Evolutionary conservation across 2,113 vertebrate genomes (phyloP), one percentile per base, ranked within the genome.

Genomic region (Apus apus): DNA sequence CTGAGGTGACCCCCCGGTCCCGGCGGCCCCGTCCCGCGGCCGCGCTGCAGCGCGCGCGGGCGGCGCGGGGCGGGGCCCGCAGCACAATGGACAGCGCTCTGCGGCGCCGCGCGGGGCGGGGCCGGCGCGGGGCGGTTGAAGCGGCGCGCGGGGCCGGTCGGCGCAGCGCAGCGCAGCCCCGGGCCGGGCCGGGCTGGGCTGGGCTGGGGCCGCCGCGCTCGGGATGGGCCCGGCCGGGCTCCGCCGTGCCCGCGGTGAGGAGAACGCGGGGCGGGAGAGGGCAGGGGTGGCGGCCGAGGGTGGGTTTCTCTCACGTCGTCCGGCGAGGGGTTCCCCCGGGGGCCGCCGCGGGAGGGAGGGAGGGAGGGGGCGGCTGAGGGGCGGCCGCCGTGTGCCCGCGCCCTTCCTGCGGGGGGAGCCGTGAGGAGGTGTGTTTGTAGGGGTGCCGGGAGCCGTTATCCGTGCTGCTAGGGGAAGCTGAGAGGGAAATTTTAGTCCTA

Each of bases 71-170:
- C n/a, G n/a, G n/a, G n/a, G n/a, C n/a, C n/a, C 58, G 71, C 78
- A 92, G 90, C 90, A 92, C 90, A 92, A 92, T 78, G 90, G 90
- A 92, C 90, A 92, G 90, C 90, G 90, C 77, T 54, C 70, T 36
- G 85, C 85, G 85, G 67, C 74, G 65, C 43, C 43, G 83, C 51
- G 61, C 51, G 71, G 36, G 29, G 36, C 13, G 34, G 73, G 57
- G 46, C 54, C 22, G 80, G 64, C 46, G 74, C 46, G 74, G 25
- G 73, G 64, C 26, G 27, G 56, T 70, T 62, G 85, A 70, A 87
- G 85, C 65, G 8, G 51, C 72, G 53, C 34, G 54, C 60, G 74
- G 64, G 61, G 64, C 73, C 80, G 65, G n/a, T n/a, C n/a, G n/a
- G n/a, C n/a, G 73, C 6, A n/a, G 34, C 25, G 68, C 25, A 11